These are phyloP conservation scores for Alviniconcha marisindica DNA, from an alignment of 1,140 invertebrate species.

Conservation along the genomic window DNA sequence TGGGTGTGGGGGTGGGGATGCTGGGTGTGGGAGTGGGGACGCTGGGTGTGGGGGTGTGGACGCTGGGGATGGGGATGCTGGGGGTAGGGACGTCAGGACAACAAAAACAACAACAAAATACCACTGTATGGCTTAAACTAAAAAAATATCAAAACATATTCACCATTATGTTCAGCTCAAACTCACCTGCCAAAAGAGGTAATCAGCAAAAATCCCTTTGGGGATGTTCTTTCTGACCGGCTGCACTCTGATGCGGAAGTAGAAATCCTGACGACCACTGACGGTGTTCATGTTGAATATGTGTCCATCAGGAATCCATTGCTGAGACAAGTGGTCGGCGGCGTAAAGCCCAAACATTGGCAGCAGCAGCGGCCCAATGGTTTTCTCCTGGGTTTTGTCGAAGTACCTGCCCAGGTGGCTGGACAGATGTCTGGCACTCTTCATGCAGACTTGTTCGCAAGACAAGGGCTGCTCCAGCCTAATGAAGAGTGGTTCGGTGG, in stretches of 20 bases:
- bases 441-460: not conserved
- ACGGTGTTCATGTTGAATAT: not conserved
- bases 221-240: not conserved
- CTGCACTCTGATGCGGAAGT: not conserved
- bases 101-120: too few relatives aligned
- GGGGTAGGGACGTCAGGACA: too few relatives aligned
- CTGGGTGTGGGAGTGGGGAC: too few relatives aligned
- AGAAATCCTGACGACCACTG: not conserved
- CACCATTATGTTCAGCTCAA: too few relatives aligned
- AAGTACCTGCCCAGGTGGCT: not conserved
- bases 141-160: too few relatives aligned
- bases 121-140: too few relatives aligned
- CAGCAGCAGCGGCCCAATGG: not conserved
- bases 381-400: not conserved
- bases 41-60: too few relatives aligned
- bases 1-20: too few relatives aligned
- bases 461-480: not conserved
- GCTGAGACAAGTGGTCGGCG: not conserved
- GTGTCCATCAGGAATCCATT: not conserved
- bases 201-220: not conserved
- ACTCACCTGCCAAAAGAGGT: slow-evolving; percentile 21
- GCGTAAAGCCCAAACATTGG: slow-evolving; percentile 14
- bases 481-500: not conserved
- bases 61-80: too few relatives aligned
- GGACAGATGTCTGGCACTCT: not conserved